Evolutionary conservation across 2,888 invertebrate genomes (phyloP).

Genomic region (Chesias legatella): DNA sequence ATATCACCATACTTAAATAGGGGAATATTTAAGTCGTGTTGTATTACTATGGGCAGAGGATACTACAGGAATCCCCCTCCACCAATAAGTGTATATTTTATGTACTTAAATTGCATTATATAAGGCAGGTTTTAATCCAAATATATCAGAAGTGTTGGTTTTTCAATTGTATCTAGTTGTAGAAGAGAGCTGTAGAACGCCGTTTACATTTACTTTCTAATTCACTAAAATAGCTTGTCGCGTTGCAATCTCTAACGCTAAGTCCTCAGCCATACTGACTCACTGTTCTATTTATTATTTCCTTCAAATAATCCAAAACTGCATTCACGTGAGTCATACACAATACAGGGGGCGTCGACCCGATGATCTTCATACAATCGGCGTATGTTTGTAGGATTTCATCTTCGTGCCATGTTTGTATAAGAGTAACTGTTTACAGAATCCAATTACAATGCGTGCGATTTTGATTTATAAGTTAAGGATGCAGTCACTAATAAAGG

Average conservation of each 20-base stretch:
- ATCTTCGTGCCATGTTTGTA: conserved; percentile 27
- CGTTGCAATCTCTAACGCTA: conserved; percentile 32
- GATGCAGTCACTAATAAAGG: conserved; percentile 6
- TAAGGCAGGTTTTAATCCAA: no score
- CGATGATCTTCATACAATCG: conserved; percentile 46
- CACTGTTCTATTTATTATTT: conserved; percentile 72
- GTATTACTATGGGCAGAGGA: no score
- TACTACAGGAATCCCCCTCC: no score
- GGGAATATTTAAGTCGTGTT: no score
- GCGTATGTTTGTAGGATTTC: conserved; percentile 26
- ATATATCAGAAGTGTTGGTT: no score
- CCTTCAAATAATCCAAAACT: conserved; percentile 76
- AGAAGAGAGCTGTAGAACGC: no score
- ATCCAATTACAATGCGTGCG: conserved; percentile 6
- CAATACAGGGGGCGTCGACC: conserved; percentile 60
- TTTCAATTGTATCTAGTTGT: no score
- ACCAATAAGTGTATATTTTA: no score
- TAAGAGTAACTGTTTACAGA: conserved; percentile 15
- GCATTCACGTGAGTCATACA: conserved; percentile 67
- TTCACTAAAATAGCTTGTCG: conserved; percentile 33
- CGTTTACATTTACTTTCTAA: no score
- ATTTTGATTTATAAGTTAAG: conserved; percentile 5
- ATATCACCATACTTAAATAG: no score
- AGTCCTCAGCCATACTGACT: conserved; percentile 71
- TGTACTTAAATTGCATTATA: no score